Conservation (phyloP, 2,888 invertebrate genomes). For the Nephrotoma guestfalica region DNA sequence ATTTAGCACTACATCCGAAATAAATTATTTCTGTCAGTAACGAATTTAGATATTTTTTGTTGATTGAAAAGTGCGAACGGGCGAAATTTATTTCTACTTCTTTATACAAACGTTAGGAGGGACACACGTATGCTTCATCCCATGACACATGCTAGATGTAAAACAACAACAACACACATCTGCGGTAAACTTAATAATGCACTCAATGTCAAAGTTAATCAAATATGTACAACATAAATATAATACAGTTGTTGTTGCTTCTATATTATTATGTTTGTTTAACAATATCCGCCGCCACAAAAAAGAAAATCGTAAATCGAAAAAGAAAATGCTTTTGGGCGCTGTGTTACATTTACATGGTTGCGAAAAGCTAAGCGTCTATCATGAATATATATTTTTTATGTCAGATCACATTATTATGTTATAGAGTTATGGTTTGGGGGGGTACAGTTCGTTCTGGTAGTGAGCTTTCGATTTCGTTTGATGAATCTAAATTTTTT, state of each 20-base stretch:
- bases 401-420: no score
- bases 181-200: background rate
- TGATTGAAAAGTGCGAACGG: background rate
- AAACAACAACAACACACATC: background rate
- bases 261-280: background rate
- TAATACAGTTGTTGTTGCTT: background rate
- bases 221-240: background rate
- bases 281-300: background rate
- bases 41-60: background rate
- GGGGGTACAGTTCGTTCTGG: no score
- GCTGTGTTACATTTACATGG: no score
- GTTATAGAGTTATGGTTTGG: no score
- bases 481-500: no score
- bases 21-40: background rate
- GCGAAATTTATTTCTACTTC: background rate
- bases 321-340: background rate
- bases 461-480: no score
- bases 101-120: background rate
- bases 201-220: background rate
- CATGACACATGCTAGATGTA: background rate
- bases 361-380: no score
- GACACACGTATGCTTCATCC: background rate
- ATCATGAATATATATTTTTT: no score
- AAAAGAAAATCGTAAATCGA: background rate
- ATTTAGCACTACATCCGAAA: background rate